phyloP scores from a whole-genome alignment of 2,113 vertebrate species.

The Oophaga pumilio region DNA sequence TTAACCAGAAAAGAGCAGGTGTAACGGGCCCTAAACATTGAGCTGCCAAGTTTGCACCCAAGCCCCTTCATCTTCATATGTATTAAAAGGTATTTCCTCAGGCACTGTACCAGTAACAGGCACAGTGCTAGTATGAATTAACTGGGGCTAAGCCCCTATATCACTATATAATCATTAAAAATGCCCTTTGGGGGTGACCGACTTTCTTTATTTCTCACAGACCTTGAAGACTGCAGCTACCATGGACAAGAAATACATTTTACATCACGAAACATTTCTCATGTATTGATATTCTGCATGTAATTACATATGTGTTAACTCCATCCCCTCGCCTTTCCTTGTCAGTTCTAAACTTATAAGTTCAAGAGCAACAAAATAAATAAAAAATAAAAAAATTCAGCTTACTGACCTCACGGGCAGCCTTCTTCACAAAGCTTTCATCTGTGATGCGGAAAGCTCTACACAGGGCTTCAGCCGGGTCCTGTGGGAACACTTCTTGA shows the following conservation, averaged over 20 bases:
- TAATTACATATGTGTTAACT: not conserved
- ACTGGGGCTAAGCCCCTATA: no score
- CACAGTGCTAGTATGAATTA: no score
- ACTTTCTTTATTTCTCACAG: not conserved
- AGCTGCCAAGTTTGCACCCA: no score
- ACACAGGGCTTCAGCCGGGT: conserved; percentile 86
- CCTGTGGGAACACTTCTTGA: conserved; percentile 88
- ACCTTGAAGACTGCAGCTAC: not conserved
- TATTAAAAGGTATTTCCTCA: no score
- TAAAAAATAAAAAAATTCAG: not conserved
- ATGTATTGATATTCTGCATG: not conserved
- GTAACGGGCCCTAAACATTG: no score
- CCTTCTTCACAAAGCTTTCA: conserved; percentile 92
- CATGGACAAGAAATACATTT: not conserved
- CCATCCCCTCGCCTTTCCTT: not conserved
- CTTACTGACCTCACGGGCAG: conserved; percentile 86
- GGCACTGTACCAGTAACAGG: no score
- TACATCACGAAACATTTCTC: not conserved
- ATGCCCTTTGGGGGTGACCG: no score
- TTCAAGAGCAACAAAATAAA: not conserved
- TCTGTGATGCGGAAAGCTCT: conserved; percentile 90
- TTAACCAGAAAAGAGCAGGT: no score
- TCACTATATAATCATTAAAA: no score
- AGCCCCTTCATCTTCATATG: no score
- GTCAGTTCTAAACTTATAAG: not conserved